Evolutionary conservation across 2,797 vertebrate species (phyloP).

Genomic region (Hemitrygon akajei): DNA sequence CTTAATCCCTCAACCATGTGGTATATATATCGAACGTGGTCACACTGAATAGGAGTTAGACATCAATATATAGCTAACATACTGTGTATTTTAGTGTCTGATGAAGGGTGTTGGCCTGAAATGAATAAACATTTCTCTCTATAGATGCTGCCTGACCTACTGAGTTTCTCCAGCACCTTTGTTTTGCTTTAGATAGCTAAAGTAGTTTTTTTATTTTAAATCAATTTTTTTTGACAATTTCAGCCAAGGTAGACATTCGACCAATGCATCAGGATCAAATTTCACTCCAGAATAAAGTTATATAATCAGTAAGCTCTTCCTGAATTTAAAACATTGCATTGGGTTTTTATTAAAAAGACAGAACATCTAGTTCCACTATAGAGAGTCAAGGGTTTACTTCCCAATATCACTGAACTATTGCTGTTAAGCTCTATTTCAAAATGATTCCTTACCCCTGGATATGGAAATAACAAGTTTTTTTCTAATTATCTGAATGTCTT

Average conservation of each 20-base stretch:
- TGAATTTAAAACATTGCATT: constrained; percentile 15
- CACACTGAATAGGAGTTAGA: too few relatives aligned
- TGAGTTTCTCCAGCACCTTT: too few relatives aligned
- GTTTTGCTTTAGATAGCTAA: neutral
- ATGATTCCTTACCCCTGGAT: neutral
- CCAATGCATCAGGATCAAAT: constrained; percentile 4
- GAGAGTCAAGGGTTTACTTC: neutral
- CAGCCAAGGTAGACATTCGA: neutral
- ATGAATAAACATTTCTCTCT: too few relatives aligned
- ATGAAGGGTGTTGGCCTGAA: too few relatives aligned
- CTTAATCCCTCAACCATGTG: too few relatives aligned
- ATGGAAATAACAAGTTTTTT: neutral
- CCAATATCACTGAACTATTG: neutral
- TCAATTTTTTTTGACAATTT: constrained; percentile 28
- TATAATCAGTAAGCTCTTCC: neutral
- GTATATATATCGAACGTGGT: too few relatives aligned
- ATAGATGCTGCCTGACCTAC: too few relatives aligned
- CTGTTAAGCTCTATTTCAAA: neutral
- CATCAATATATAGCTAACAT: too few relatives aligned
- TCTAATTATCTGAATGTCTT: neutral
- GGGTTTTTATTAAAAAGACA: neutral
- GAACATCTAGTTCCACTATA: neutral
- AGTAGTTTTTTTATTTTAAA: neutral
- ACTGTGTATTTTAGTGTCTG: too few relatives aligned
- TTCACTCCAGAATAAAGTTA: constrained; percentile 26